Evolutionary conservation across 2,797 vertebrate species (phyloP).

Genomic region (Chromobotia macracanthus): DNA sequence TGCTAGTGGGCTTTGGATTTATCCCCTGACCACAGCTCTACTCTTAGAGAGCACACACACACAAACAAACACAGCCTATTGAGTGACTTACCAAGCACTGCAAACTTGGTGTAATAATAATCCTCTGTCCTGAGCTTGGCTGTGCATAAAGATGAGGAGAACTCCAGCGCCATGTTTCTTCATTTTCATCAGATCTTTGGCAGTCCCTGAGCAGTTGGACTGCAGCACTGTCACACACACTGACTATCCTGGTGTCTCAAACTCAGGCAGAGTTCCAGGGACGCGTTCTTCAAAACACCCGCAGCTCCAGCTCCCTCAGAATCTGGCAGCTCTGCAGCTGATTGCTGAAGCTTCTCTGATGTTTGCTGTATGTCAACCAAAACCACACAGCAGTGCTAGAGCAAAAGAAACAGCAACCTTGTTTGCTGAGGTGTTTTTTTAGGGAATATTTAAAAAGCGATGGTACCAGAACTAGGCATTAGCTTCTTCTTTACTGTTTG

Average conservation of each 20-base stretch:
- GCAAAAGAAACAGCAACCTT: slow-evolving; percentile 46
- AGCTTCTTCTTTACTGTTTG: slow-evolving; percentile 28
- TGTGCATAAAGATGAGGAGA: slow-evolving; percentile 27
- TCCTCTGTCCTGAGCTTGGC: slow-evolving; percentile 25
- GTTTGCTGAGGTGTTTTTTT: slow-evolving; percentile 44
- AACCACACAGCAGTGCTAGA: slow-evolving; percentile 31
- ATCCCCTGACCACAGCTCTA: slow-evolving; percentile 33
- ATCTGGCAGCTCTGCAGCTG: slow-evolving; percentile 41
- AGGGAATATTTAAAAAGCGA: slow-evolving; percentile 35
- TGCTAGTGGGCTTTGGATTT: slow-evolving; percentile 25
- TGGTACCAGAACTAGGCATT: slow-evolving; percentile 19
- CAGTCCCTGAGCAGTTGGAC: slow-evolving; percentile 43
- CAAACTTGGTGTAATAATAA: slow-evolving; percentile 38
- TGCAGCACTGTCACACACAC: slow-evolving; percentile 31
- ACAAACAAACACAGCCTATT: background rate
- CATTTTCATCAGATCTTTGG: slow-evolving; percentile 38
- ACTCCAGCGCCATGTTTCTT: slow-evolving; percentile 33
- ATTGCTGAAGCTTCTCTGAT: slow-evolving; percentile 27
- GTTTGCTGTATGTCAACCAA: slow-evolving; percentile 46
- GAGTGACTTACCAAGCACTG: slow-evolving; percentile 31
- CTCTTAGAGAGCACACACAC: background rate
- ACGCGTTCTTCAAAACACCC: slow-evolving; percentile 37
- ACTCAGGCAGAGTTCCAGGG: slow-evolving; percentile 34
- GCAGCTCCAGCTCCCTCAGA: slow-evolving; percentile 27
- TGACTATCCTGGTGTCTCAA: slow-evolving; percentile 30